Conservation (phyloP, 2,113 vertebrate species). For the Burhinus bistriatus region DNA sequence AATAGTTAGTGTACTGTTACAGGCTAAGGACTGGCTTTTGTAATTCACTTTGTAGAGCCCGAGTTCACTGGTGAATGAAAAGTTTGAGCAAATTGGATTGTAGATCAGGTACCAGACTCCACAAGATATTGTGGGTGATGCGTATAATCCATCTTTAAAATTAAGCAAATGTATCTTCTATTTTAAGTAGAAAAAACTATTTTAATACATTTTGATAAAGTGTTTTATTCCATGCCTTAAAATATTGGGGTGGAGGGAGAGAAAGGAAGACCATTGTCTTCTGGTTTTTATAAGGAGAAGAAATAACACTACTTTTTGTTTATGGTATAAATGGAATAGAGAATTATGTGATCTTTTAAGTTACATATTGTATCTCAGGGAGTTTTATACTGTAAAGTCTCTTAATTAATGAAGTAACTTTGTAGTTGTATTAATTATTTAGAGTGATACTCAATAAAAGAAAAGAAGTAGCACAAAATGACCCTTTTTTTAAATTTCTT, state of each 20-base stretch:
- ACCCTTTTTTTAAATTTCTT: background rate
- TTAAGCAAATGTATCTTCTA: background rate
- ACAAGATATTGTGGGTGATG: background rate
- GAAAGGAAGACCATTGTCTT: background rate
- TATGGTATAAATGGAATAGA: background rate
- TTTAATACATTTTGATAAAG: background rate
- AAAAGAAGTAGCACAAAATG: background rate
- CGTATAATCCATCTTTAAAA: background rate
- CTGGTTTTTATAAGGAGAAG: background rate
- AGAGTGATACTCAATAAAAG: conserved; percentile 20
- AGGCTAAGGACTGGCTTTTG: background rate
- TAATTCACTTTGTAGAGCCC: background rate
- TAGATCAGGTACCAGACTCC: background rate
- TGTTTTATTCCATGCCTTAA: background rate
- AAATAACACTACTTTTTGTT: background rate
- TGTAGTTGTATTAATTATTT: background rate
- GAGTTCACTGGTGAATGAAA: background rate
- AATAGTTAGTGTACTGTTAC: no score
- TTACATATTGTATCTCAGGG: conserved; percentile 45
- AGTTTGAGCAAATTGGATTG: background rate
- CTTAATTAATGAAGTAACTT: background rate
- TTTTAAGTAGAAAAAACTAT: background rate
- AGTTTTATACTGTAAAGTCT: conserved; percentile 28
- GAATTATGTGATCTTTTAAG: background rate
- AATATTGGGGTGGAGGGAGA: background rate